phyloP scores from a whole-genome alignment of 92 coral and sea anemone species.

The Epizoanthus illoricatus region DNA sequence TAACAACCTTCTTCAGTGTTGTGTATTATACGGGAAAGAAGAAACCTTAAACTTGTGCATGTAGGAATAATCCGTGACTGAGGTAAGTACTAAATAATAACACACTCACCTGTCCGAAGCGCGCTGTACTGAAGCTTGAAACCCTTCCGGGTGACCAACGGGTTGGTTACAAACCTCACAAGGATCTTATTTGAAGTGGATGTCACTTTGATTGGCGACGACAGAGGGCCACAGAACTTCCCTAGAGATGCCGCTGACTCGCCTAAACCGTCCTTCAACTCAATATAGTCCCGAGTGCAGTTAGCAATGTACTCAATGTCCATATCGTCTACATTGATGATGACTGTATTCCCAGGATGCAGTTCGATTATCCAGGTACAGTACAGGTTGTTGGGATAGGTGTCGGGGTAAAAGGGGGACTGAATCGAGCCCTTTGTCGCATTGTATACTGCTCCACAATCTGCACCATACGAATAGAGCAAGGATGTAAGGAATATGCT shows the following conservation, averaged over 20 bases:
- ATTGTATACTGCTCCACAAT: conserved; percentile 41
- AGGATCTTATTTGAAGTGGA: conserved; percentile 53
- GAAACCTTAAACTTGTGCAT: too few relatives aligned
- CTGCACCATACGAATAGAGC: conserved; percentile 17
- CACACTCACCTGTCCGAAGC: conserved; percentile 42
- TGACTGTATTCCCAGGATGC: conserved; percentile 48
- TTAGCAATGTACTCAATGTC: conserved; percentile 51
- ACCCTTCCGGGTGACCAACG: conserved; percentile 40
- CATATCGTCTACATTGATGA: conserved; percentile 41
- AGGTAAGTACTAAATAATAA: too few relatives aligned
- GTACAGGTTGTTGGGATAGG: conserved; percentile 59
- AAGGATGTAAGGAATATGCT: too few relatives aligned
- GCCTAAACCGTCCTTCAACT: conserved; percentile 53
- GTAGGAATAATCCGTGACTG: too few relatives aligned
- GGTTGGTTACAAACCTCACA: conserved; percentile 51
- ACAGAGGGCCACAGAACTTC: conserved; percentile 49
- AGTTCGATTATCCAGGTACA: conserved; percentile 61
- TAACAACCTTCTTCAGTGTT: too few relatives aligned
- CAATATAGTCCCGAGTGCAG: conserved; percentile 55
- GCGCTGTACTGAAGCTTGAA: conserved; percentile 52
- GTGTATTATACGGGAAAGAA: too few relatives aligned
- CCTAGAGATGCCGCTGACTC: conserved; percentile 58
- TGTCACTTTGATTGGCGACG: conserved; percentile 42
- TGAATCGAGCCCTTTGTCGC: conserved; percentile 44
- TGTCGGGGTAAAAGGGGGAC: conserved; percentile 61